Conservation (phyloP, 1,140 invertebrate genomes). For the Heliconius hermathena region DNA sequence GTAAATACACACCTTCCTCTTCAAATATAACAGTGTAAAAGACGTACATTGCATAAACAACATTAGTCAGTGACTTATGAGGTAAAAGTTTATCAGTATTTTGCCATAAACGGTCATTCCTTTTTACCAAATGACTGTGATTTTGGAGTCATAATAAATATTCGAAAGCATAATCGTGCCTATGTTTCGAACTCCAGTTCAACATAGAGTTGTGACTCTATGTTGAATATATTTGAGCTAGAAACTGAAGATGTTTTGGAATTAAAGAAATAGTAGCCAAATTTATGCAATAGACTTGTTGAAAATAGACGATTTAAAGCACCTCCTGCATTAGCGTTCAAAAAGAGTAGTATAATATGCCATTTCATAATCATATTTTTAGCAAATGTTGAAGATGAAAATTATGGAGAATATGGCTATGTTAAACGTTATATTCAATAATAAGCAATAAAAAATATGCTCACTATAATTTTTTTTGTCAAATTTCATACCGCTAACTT, state of each 20-base stretch:
- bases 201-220: no score
- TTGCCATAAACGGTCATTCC: no score
- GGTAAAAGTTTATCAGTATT: no score
- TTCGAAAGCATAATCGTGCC: slow-evolving; percentile 17
- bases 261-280: slow-evolving; percentile 26
- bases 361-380: slow-evolving; percentile 43
- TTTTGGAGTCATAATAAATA: slow-evolving; percentile 13
- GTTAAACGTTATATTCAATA: slow-evolving; percentile 37
- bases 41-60: no score
- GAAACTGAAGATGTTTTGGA: slow-evolving; percentile 6
- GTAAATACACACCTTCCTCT: no score
- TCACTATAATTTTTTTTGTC: slow-evolving; percentile 34
- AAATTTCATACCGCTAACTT: slow-evolving; percentile 34
- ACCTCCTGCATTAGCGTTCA: no score
- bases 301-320: no score
- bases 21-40: no score
- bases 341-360: slow-evolving; percentile 44
- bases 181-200: slow-evolving; percentile 10
- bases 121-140: slow-evolving; percentile 20
- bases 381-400: no score
- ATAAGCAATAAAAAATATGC: slow-evolving; percentile 40
- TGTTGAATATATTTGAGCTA: slow-evolving; percentile 9
- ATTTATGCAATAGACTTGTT: slow-evolving; percentile 40
- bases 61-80: no score
- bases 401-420: slow-evolving; percentile 4